Base-by-base conservation (phyloP, 2,888 invertebrate genomes). In the Pristionchus exspectatus region DNA sequence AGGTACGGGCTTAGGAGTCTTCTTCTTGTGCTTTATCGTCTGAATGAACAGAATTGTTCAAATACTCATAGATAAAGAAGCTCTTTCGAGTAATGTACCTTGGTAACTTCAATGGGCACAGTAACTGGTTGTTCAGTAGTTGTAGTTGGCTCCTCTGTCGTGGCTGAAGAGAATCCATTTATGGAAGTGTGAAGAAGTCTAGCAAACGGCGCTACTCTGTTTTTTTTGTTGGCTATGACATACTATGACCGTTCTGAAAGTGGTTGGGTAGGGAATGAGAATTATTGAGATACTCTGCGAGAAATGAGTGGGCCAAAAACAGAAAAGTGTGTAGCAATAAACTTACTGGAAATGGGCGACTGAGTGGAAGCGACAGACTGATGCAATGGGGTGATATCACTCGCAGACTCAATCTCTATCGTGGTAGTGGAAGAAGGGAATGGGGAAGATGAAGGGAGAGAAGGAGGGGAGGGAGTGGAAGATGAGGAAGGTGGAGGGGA, bases 11-110 rank as follows among this genome's bases (percentile, higher is more conserved):
- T 44, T 44, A 2, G 30, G 38, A 38, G 44, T 44, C 56, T 56
- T 81, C 81, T 81, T 84, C 84, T 56, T 84, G 24, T 84, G 38
- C 54, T 77, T 77, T 44, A 44, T 24, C 7, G n/a, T 44, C 77
- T 77, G 44, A 21, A 77, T 24, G 24, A 69, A 27, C 69, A n/a
- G 44, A 9, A 74, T 72, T 14, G 2, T 66, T n/a, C 21, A 3
- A 2, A 66, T 24, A 10, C 66, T 66, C 66, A 1, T 63, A 2
- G n/a, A n/a, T 30, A 30, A 18, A 30, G 16, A 33, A 5, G 16
- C 0, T 38, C 3, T 21, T 4, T 33, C 14, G 66, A 66, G 12
- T n/a, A n/a, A 66, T 66, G 9, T 66, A 72, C 77, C 50, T 77
- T 77, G 44, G 74, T 74, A 1, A 74, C 74, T 30, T 44, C 30